Conservation (phyloP, 1,140 invertebrate species). For the Drosophila tristis region DNA sequence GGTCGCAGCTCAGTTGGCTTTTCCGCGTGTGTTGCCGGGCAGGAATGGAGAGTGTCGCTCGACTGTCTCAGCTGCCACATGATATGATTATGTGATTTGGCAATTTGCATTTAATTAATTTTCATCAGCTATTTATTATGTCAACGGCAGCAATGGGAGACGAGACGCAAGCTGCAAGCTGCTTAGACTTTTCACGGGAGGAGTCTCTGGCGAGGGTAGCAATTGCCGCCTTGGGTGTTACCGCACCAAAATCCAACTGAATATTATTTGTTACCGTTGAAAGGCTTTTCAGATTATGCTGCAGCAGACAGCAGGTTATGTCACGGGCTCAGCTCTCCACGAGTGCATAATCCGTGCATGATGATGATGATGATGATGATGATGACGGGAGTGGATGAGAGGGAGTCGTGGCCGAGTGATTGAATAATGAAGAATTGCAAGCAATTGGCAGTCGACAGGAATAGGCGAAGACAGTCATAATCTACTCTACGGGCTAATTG, state of each 20-base stretch:
- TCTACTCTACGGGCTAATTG: too few relatives aligned
- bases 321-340: conserved; percentile 29
- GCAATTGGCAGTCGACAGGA: conserved; percentile 8
- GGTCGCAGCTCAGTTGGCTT: conserved; percentile 12
- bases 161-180: conserved; percentile 7
- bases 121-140: conserved; percentile 78
- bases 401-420: conserved; percentile 3
- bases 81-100: conserved; percentile 81
- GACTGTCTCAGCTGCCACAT: conserved; percentile 63
- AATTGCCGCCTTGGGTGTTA: conserved; percentile 47
- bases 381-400: conserved; percentile 27
- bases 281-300: conserved; percentile 46
- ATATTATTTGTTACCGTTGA: conserved; percentile 69
- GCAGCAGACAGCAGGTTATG: conserved; percentile 37
- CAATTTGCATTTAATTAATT: conserved; percentile 83
- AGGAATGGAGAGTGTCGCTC: conserved; percentile 27
- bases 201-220: conserved; percentile 40
- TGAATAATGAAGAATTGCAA: conserved; percentile 36
- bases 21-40: conserved; percentile 65
- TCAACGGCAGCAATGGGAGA: conserved; percentile 50
- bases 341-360: conserved; percentile 45
- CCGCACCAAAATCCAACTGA: conserved; percentile 63
- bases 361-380: conserved; percentile 36
- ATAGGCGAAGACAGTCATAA: too few relatives aligned
- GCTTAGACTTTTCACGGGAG: conserved; percentile 45